Evolutionary conservation across 2,888 invertebrate species (phyloP), one percentile per base, ranked within the genome.

Genomic region (Oscheius sp.): DNA sequence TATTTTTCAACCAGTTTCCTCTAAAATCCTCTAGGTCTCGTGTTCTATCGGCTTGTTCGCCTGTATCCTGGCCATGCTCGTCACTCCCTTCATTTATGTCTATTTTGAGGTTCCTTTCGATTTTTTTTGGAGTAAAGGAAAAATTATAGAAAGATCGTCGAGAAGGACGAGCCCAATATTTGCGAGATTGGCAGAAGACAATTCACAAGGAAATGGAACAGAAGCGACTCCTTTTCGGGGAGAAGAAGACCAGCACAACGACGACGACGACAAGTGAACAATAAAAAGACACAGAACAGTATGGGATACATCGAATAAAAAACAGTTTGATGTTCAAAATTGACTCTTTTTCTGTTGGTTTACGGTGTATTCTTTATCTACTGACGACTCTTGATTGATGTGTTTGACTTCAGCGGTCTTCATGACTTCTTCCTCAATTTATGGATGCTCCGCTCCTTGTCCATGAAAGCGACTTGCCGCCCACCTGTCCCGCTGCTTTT

Each of bases 81-180:
- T 66, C 52, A 29, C 66, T 9, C 66, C 66, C 23, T 66, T 46
- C 27, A 52, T 66, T n/a, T 66, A 66, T 49, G 66, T 52, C 29
- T 66, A 46, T 29, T 66, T 66, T 49, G 66, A 66, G 61, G 61
- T 61, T 18, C 29, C 2, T 16, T 21, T 2, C 21, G 2, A 6
- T 21, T 35, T 18, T 41, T 41, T 43, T 12, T 43, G 18, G 9
- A 41, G 16, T 16, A 35, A 59, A 35, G 21, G 21, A 59, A 45
- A 43, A n/a, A 18, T 45, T 41, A 13, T 45, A 58, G 63, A 63
- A 63, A 45, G 63, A 63, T 21, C 63, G 63, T 23, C 63, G 63
- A 9, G 13, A 45, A 45, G 63, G 43, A 25, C 18, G 63, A 45
- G 63, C 63, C 3, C 25, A 63, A 9, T 35, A 35, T 35, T 9